These are phyloP conservation scores for Epizoanthus scotinus DNA, from an alignment of 92 coral and sea anemone species.

Conservation along the genomic window DNA sequence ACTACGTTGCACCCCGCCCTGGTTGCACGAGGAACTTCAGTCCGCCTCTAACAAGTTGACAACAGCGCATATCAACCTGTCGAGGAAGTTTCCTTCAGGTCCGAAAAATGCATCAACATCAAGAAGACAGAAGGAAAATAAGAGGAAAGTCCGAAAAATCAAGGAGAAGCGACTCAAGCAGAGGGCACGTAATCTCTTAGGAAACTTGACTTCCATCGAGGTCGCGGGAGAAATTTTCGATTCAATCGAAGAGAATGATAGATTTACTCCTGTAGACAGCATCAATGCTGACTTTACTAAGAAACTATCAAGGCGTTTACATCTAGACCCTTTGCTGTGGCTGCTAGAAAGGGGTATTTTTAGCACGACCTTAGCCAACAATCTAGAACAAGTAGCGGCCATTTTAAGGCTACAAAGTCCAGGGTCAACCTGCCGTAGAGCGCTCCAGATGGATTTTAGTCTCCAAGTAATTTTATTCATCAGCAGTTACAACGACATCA, in stretches of 20 bases:
- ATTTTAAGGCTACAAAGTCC: neutral
- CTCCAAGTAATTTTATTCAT: too few species aligned
- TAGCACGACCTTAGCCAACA: constrained; percentile 17
- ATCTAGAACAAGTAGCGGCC: constrained; percentile 4
- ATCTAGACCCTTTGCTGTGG: constrained; percentile 18
- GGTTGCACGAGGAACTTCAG: too few species aligned
- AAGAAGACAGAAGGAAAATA: constrained; percentile 41
- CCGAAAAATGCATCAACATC: constrained; percentile 20
- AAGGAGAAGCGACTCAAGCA: constrained; percentile 39
- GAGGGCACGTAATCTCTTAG: constrained; percentile 32
- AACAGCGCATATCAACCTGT: constrained; percentile 46
- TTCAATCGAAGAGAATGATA: neutral
- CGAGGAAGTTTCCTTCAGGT: constrained; percentile 40
- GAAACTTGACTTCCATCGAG: constrained; percentile 39
- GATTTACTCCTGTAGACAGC: neutral
- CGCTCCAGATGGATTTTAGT: too few species aligned
- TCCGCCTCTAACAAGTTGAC: constrained; percentile 48
- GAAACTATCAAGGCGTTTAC: constrained; percentile 6
- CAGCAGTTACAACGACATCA: too few species aligned
- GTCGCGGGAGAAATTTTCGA: constrained; percentile 40
- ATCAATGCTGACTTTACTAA: constrained; percentile 18
- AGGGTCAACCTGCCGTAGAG: constrained; percentile 5
- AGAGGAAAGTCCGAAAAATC: too few species aligned
- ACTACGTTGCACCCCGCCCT: too few species aligned
- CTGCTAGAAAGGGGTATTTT: constrained; percentile 2